Conservation (phyloP, 64 coral and sea anemone species). For the Trachythela sp. region DNA sequence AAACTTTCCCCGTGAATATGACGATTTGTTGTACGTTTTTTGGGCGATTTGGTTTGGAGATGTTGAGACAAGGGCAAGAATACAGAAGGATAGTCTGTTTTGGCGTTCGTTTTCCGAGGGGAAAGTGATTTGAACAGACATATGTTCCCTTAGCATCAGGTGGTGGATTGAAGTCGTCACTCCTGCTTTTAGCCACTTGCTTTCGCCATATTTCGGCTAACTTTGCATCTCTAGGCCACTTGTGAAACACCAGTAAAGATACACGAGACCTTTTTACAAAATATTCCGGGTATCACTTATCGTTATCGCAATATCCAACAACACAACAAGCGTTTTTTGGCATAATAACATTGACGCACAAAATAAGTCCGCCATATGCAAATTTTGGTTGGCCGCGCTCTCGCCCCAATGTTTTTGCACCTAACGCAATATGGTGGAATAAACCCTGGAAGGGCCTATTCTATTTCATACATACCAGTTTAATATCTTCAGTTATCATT, state of each 20-base stretch:
- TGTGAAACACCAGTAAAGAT: slow-evolving; percentile 35
- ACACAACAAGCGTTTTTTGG: slow-evolving; percentile 32
- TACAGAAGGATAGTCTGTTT: slow-evolving; percentile 49
- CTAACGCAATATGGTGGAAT: not conserved
- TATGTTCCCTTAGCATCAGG: slow-evolving; percentile 34
- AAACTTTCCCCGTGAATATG: not conserved
- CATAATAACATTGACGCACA: not conserved
- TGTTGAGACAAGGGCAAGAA: slow-evolving; percentile 31
- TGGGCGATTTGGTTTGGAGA: slow-evolving; percentile 9
- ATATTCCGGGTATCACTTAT: slow-evolving; percentile 24
- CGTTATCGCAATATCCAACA: slow-evolving; percentile 43
- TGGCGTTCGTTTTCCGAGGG: slow-evolving; percentile 30
- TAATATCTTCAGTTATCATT: too few relatives aligned
- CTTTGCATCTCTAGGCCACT: slow-evolving; percentile 28
- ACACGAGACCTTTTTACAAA: slow-evolving; percentile 18
- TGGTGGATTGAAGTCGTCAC: slow-evolving; percentile 27
- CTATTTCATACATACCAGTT: too few relatives aligned
- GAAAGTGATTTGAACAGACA: slow-evolving; percentile 53
- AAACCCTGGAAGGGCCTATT: not conserved
- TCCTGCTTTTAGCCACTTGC: slow-evolving; percentile 34
- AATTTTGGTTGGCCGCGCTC: slow-evolving; percentile 23
- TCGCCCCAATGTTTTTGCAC: too few relatives aligned
- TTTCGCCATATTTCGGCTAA: slow-evolving; percentile 44
- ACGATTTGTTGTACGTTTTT: slow-evolving; percentile 29
- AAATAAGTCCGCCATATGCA: slow-evolving; percentile 26